phyloP scores from a whole-genome alignment of 2,113 vertebrate genomes.

The Thermophis baileyi region DNA sequence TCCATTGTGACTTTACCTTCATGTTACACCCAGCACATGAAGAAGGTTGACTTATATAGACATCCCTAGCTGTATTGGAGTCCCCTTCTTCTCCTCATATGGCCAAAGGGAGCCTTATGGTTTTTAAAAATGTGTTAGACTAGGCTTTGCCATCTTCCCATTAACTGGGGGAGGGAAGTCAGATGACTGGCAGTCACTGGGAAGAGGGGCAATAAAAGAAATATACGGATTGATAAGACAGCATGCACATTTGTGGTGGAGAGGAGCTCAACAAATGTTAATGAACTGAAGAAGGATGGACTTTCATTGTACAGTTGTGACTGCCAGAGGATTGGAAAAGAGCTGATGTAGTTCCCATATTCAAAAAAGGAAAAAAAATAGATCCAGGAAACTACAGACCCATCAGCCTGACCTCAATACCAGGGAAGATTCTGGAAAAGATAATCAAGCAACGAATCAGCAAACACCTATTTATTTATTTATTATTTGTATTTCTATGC shows the following conservation, averaged over 20 bases:
- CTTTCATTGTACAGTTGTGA: neutral
- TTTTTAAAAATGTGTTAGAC: neutral
- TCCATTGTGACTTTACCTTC: neutral
- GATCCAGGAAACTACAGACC: too few relatives aligned
- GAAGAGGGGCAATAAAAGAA: neutral
- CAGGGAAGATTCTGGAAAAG: too few relatives aligned
- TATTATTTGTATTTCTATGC: too few relatives aligned
- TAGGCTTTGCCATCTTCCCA: neutral
- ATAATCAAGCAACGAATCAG: too few relatives aligned
- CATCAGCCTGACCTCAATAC: too few relatives aligned
- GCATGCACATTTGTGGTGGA: neutral
- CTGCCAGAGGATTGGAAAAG: neutral
- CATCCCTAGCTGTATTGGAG: neutral
- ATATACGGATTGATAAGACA: neutral
- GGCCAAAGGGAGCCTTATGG: neutral
- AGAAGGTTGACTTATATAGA: neutral
- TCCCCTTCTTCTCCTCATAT: neutral
- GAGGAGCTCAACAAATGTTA: neutral
- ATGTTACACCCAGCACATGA: neutral
- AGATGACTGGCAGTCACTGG: neutral
- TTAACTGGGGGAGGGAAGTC: neutral
- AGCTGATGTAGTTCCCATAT: too few relatives aligned
- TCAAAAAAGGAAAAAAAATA: too few relatives aligned
- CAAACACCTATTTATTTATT: too few relatives aligned
- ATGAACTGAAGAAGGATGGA: neutral